Evolutionary conservation across 2,797 vertebrate genomes (phyloP).

Genomic region (Lacerta viridis): DNA sequence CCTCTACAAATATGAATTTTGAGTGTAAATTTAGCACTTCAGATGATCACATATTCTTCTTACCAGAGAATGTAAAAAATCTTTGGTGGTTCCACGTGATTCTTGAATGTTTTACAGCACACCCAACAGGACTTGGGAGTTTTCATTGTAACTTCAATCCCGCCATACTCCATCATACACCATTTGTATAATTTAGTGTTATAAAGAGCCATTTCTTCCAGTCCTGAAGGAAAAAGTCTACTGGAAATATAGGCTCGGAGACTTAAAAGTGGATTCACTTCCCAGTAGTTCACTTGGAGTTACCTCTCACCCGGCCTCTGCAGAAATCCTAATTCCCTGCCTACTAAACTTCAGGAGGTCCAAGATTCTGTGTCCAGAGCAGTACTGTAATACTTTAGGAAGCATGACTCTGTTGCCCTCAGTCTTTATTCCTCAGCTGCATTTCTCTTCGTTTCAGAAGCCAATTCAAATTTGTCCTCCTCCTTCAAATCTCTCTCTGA

Average conservation of each 20-base stretch:
- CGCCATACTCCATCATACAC: background rate
- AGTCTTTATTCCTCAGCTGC: background rate
- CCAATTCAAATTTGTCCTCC: constrained; percentile 44
- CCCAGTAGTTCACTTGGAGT: background rate
- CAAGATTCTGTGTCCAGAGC: background rate
- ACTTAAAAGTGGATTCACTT: background rate
- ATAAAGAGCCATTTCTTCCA: background rate
- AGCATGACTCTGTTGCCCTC: background rate
- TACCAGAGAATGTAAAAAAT: background rate
- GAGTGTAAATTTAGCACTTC: background rate
- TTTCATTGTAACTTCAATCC: background rate
- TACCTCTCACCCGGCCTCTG: constrained; percentile 2
- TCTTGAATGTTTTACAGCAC: background rate
- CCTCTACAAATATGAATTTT: background rate
- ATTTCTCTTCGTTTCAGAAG: constrained; percentile 35
- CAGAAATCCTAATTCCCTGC: constrained; percentile 26
- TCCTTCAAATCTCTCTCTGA: constrained; percentile 41
- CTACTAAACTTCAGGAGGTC: constrained; percentile 34
- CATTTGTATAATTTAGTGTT: background rate
- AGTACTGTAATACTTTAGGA: constrained; percentile 10
- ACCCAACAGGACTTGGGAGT: background rate
- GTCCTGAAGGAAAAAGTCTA: background rate
- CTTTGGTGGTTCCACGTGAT: background rate
- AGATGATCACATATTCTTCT: background rate
- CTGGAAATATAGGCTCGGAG: background rate